Base-by-base conservation (phyloP, 2,888 invertebrate species). In the Gerris lacustris region DNA sequence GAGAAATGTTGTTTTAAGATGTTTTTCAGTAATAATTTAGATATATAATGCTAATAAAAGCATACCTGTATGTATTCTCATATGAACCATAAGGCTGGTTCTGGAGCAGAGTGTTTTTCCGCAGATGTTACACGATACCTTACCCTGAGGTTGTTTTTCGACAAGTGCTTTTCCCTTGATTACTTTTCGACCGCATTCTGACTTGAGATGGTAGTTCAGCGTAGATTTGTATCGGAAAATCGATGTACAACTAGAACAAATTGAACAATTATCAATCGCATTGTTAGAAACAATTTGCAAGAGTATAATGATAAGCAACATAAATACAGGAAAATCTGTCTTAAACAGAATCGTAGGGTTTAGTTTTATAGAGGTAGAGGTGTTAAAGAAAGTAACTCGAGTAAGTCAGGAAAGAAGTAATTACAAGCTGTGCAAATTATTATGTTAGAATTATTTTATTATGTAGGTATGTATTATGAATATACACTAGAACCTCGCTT, bases 51-150 rank as follows among this genome's bases (percentile, higher is more conserved):
- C 31, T 31, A 31, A 31, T 4, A 31, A 31, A 31, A 31, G 2
- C 43, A 69, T 64, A 72, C 72, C 72, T 17, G 73, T 75, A 63
- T 75, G 75, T 45, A 75, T 74, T 47, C 75, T 71, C 45, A 75
- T 69, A 63, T 75, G 75, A 63, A 75, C 75, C 75, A 75, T 75
- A 15, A 75, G 71, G 55, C 73, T 73, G 6, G 75, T 75, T 44
- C 75, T 67, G 6, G 72, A 72, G 47, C 72, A 73, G 45, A 75
- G 67, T 66, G 72, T 69, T 66, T 74, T 73, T 9, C 70, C 68
- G 63, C 75, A 75, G 67, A 75, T 71, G 62, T 75, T 72, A 67
- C 75, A 75, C 5, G 72, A 67, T 44, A 73, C 74, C 6, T 55
- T 55, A 6, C 67, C 70, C 9, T 71, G 66, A 7, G 73, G 70